phyloP scores from a whole-genome alignment of 2,888 invertebrate species.

The Folsomia candida region DNA sequence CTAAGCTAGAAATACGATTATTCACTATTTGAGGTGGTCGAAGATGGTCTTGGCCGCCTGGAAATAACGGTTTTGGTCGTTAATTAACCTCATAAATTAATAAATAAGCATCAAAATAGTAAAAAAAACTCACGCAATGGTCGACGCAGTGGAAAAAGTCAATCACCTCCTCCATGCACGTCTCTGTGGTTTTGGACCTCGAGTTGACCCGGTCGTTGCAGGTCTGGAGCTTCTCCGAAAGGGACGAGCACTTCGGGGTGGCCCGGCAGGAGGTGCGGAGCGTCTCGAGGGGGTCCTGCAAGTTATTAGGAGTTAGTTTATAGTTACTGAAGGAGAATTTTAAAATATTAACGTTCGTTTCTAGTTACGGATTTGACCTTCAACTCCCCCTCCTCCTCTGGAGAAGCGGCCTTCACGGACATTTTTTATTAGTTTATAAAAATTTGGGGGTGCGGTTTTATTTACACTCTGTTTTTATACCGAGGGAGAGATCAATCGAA shows the following conservation, averaged over 20 bases:
- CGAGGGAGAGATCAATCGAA: too few species aligned
- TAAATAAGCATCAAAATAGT: slow-evolving; percentile 3
- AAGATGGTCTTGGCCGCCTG: slow-evolving; percentile 28
- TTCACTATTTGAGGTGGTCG: slow-evolving; percentile 20
- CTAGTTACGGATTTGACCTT: slow-evolving; percentile 15
- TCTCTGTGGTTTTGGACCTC: slow-evolving; percentile 78
- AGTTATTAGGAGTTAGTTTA: not conserved
- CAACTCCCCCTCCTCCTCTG: slow-evolving; percentile 25
- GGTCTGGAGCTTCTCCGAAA: slow-evolving; percentile 69
- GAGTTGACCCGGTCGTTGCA: slow-evolving; percentile 89
- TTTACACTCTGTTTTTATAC: too few species aligned
- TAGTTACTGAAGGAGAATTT: not conserved
- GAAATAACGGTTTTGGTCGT: not conserved
- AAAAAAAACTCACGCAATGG: slow-evolving; percentile 74
- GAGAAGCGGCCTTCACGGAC: slow-evolving; percentile 8
- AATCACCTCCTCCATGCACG: slow-evolving; percentile 85
- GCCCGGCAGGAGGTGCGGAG: slow-evolving; percentile 69
- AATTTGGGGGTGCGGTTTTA: not conserved
- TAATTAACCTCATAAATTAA: not conserved
- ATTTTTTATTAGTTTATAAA: slow-evolving; percentile 5
- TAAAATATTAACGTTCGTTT: not conserved
- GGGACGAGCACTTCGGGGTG: slow-evolving; percentile 62
- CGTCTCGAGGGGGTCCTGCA: slow-evolving; percentile 34
- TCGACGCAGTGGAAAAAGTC: slow-evolving; percentile 90
- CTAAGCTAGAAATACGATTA: too few species aligned